Conservation (phyloP, 2,888 invertebrate genomes). For the Agelastica alni region DNA sequence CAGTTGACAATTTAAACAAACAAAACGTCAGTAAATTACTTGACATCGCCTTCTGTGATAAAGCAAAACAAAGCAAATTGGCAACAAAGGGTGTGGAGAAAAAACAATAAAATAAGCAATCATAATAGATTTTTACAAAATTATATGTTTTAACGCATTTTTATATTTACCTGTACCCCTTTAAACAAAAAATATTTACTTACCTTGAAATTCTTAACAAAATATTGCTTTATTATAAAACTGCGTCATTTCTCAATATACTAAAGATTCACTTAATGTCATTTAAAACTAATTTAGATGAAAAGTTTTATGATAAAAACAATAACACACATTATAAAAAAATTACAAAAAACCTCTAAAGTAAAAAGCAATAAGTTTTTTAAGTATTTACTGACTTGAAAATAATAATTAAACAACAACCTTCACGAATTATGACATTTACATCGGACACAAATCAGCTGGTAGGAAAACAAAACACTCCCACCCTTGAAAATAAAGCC, state of each 20-base stretch:
- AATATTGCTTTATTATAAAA: conserved; percentile 47
- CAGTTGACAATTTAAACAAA: not conserved
- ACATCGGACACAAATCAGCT: conserved; percentile 51
- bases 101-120: conserved; percentile 40
- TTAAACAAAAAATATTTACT: conserved; percentile 17
- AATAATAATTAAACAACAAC: conserved; percentile 34
- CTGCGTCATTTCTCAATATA: conserved; percentile 63
- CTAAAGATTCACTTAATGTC: conserved; percentile 61
- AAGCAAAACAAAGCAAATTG: conserved; percentile 22
- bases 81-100: conserved; percentile 51
- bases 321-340: not conserved
- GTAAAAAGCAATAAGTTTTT: conserved; percentile 10
- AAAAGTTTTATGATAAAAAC: conserved; percentile 13
- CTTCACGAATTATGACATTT: conserved; percentile 35
- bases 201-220: conserved; percentile 29
- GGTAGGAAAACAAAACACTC: conserved; percentile 41
- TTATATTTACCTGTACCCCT: not conserved
- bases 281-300: conserved; percentile 44
- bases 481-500: conserved; percentile 15
- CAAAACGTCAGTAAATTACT: not conserved
- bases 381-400: conserved; percentile 8
- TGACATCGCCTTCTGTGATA: not conserved
- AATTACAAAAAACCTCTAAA: not conserved
- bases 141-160: conserved; percentile 11
- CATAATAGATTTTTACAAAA: conserved; percentile 34